Evolutionary conservation across 2,797 vertebrate genomes (phyloP).

Genomic region (Pseudotriccus pelzelni): DNA sequence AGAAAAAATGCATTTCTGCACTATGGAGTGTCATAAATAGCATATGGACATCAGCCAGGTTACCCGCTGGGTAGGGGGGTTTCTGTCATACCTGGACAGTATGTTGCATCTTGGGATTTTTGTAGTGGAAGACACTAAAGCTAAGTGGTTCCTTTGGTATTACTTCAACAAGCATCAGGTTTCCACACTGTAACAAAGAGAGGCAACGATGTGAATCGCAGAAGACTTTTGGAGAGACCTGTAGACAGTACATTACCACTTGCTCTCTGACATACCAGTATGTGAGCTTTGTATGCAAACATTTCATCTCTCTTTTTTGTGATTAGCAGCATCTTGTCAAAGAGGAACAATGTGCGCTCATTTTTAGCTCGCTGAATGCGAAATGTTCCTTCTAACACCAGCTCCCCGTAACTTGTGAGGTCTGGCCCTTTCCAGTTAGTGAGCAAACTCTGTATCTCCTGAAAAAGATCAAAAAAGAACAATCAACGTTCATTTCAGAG

Average conservation of each 20-base stretch:
- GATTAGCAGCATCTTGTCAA: slow-evolving; percentile 94
- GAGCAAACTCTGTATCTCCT: slow-evolving; percentile 98
- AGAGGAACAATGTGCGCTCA: slow-evolving; percentile 94
- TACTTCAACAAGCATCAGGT: slow-evolving; percentile 97
- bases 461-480: slow-evolving; percentile 4
- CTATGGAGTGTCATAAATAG: neutral
- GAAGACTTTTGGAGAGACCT: neutral
- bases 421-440: slow-evolving; percentile 98
- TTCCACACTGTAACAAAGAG: slow-evolving; percentile 86
- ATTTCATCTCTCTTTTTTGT: slow-evolving; percentile 96
- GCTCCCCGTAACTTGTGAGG: slow-evolving; percentile 93
- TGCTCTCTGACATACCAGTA: slow-evolving; percentile 82
- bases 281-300: slow-evolving; percentile 96
- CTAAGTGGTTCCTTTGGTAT: slow-evolving; percentile 96
- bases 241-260: neutral
- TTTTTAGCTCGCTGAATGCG: slow-evolving; percentile 96
- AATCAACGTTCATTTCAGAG: neutral
- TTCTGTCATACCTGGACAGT: slow-evolving; percentile 90
- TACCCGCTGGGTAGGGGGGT: neutral
- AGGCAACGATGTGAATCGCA: neutral
- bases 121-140: slow-evolving; percentile 98
- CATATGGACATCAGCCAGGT: accelerated
- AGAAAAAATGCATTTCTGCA: neutral
- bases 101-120: slow-evolving; percentile 98
- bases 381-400: slow-evolving; percentile 96